Base-by-base conservation (phyloP, 92 coral and sea anemone genomes). In the Ricordea florida region DNA sequence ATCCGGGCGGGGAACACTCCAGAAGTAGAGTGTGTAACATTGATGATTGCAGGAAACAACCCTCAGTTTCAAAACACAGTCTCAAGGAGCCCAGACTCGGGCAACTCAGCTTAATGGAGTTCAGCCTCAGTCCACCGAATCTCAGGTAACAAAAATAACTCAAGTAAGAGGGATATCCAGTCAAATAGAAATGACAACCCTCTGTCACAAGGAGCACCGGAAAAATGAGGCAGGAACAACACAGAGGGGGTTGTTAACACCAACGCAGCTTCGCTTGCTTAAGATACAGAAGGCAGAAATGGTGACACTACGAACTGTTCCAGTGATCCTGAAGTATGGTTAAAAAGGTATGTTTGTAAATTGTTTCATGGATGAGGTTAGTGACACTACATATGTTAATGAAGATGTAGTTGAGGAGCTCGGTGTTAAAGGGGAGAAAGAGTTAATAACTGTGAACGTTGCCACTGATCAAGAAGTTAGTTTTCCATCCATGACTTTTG, bases 221-320 rank as follows among this genome's bases (percentile, higher is more conserved):
- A n/a, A n/a, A n/a, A n/a, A n/a, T n/a, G n/a, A n/a, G n/a, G n/a
- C n/a, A n/a, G n/a, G n/a, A n/a, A 48, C 10, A 17, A 11, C 37
- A 56, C 64, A 36, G 37, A 56, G 64, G 64, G 64, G 64, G 10
- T 18, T 56, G 44, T n/a, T n/a, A n/a, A n/a, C n/a, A n/a, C n/a
- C n/a, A n/a, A n/a, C n/a, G n/a, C n/a, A n/a, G n/a, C n/a, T n/a
- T n/a, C 44, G n/a, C n/a, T n/a, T n/a, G 44, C 8, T 37, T 37
- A n/a, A n/a, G 44, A 14, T 47, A 62, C 70, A 72, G 49, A 44
- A 37, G 44, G n/a, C n/a, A n/a, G 49, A 66, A 35, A 24, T 40
- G 20, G 63, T 69, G 7, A 61, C 79, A 8, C 71, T 79, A 18
- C 71, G 85, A 37, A 79, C 62, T 48, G 71, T 79, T 27, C 85